Base-by-base conservation (phyloP, 2,888 invertebrate species). In the Cephus pygmeus region DNA sequence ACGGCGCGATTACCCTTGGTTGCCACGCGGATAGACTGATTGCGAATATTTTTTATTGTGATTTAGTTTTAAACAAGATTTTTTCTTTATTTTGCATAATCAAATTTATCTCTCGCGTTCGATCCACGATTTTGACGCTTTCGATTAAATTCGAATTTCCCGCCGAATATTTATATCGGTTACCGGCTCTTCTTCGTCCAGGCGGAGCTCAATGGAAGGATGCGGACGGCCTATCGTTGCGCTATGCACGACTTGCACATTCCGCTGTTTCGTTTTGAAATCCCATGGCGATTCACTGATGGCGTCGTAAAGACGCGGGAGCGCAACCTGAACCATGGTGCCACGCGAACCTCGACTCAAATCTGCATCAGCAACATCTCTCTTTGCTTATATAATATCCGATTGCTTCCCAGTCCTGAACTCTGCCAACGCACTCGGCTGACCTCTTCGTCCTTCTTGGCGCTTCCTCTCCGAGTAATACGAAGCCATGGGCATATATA, bases 331-430 rank as follows among this genome's bases (percentile, higher is more conserved):
- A 85, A 82, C 78, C 83, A 73, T 12, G 71, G 33, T 71, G 71
- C 71, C 71, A 71, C 31, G 71, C 71, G 15, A 33, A 71, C 31
- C 71, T 71, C 71, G 71, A 73, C 78, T n/a, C 31, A 12, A 79
- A 82, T 85, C 83, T 81, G 80, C 85, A 78, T 77, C 78, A 83
- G 83, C 80, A 73, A 82, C 82, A 82, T 71, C 76, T 71, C 75
- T 77, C 75, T 79, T 82, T 84, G 81, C 86, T 86, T 85, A 85
- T 83, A 85, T 86, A 86, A 88, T 87, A 88, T 88, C 88, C 86
- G 79, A 85, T 88, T 87, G 86, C 87, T 80, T 79, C 56, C 80
- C 79, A 82, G 80, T 83, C 81, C 81, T 40, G 79, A 83, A 84
- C 85, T 84, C 87, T 87, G 71, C 71, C 71, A 71, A 71, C 71